phyloP scores from a whole-genome alignment of 2,113 vertebrate species.

The Oxyura jamaicensis region DNA sequence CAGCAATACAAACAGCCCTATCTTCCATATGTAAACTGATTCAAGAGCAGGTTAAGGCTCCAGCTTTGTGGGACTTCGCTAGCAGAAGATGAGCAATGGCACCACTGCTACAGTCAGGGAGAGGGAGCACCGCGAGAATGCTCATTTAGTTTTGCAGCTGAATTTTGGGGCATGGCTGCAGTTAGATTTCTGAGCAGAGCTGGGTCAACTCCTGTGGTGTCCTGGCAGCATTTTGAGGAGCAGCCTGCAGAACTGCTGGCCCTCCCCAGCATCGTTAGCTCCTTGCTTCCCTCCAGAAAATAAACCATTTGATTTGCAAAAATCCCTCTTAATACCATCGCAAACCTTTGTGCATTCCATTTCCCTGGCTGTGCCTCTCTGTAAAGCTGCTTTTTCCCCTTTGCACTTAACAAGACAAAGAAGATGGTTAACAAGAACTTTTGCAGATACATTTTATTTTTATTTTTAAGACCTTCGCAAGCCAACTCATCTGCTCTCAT shows the following conservation, averaged over 20 bases:
- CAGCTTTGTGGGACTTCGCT: fast-evolving
- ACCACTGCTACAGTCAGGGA: background rate
- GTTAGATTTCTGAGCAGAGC: background rate
- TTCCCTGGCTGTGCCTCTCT: background rate
- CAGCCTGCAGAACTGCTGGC: background rate
- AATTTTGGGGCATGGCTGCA: background rate
- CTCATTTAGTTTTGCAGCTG: background rate
- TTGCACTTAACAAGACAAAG: slow-evolving; percentile 69
- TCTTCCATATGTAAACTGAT: background rate
- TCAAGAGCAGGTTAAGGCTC: background rate
- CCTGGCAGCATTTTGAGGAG: background rate
- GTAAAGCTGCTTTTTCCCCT: background rate
- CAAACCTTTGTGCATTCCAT: background rate
- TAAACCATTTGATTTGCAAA: background rate
- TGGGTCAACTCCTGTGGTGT: background rate
- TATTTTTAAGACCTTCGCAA: slow-evolving; percentile 80
- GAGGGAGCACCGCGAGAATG: background rate
- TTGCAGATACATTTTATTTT: slow-evolving; percentile 71
- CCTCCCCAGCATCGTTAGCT: background rate
- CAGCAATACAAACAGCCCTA: background rate
- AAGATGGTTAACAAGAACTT: slow-evolving; percentile 79
- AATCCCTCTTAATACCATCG: background rate
- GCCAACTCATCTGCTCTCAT: slow-evolving; percentile 72
- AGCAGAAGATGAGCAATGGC: background rate
- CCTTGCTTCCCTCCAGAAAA: background rate